These are phyloP conservation scores for Crax fasciolata DNA, from an alignment of 2,797 vertebrate species.

Conservation along the genomic window DNA sequence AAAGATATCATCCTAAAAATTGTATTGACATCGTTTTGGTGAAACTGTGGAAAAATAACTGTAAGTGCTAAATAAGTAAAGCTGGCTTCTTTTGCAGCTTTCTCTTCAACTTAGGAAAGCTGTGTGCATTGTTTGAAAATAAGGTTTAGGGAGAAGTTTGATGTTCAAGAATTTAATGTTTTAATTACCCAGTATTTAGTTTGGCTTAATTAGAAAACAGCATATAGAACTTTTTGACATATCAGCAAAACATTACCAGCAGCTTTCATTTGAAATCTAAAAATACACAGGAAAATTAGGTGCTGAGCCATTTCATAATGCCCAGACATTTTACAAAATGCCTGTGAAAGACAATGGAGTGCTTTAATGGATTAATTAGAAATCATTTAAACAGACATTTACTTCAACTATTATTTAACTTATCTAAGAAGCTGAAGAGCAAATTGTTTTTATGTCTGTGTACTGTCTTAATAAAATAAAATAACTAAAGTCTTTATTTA, in stretches of 20 bases:
- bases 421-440: not conserved
- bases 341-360: not conserved
- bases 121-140: not conserved
- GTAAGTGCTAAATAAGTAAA: not conserved
- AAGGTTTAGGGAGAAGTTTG: not conserved
- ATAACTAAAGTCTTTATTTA: not conserved
- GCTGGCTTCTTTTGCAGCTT: not conserved
- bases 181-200: conserved; percentile 10
- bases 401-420: not conserved
- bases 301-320: not conserved
- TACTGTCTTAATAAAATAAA: not conserved
- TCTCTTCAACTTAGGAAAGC: not conserved
- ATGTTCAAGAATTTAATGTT: not conserved
- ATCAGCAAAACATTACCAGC: conserved; percentile 5
- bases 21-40: not conserved
- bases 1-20: not conserved
- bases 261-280: conserved; percentile 17
- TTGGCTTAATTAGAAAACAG: conserved; percentile 18
- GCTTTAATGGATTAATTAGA: conserved; percentile 9
- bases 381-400: not conserved
- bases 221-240: not conserved
- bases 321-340: not conserved
- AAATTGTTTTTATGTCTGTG: not conserved
- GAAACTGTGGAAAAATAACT: not conserved
- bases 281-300: not conserved